A percentile compares a stretch with the other conserved stretches of the same genome.
Conservation (phyloP, 2,888 invertebrate genomes). For the Lottia gigantea region DNA sequence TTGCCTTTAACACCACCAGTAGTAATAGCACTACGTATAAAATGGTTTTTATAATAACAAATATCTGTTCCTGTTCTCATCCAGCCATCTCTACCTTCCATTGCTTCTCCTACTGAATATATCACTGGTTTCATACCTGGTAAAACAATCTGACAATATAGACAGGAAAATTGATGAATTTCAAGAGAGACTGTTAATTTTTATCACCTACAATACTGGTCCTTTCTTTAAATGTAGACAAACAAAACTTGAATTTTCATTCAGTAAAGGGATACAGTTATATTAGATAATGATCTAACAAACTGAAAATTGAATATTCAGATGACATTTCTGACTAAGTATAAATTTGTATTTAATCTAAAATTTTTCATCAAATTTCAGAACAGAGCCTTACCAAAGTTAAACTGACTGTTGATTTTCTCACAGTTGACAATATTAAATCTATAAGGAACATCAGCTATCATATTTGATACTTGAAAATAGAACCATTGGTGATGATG, state of each 20-base stretch:
- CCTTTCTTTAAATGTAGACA: no score
- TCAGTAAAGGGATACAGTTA: no score
- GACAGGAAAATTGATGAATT: no score
- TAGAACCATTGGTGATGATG: slow-evolving; percentile 89
- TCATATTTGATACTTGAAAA: slow-evolving; percentile 85
- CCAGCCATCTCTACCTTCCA: slow-evolving; percentile 74
- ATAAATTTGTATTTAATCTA: no score
- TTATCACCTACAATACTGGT: no score
- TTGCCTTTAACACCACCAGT: slow-evolving; percentile 69
- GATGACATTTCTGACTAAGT: no score
- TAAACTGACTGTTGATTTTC: slow-evolving; percentile 87
- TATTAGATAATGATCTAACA: no score
- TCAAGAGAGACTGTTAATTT: no score
- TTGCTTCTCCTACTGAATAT: slow-evolving; percentile 83
- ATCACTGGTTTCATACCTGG: slow-evolving; percentile 86
- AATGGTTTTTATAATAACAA: slow-evolving; percentile 83
- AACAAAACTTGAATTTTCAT: no score
- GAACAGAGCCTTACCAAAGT: slow-evolving; percentile 73
- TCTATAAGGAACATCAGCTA: slow-evolving; percentile 77
- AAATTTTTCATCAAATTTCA: background rate
- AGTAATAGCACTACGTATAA: slow-evolving; percentile 58
- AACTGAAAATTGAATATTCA: no score
- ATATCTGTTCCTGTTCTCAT: slow-evolving; percentile 80
- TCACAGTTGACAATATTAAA: slow-evolving; percentile 91
- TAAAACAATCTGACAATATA: no score